These are phyloP conservation scores for Okamejei kenojei DNA, from an alignment of 2,797 vertebrate species.

Conservation along the genomic window DNA sequence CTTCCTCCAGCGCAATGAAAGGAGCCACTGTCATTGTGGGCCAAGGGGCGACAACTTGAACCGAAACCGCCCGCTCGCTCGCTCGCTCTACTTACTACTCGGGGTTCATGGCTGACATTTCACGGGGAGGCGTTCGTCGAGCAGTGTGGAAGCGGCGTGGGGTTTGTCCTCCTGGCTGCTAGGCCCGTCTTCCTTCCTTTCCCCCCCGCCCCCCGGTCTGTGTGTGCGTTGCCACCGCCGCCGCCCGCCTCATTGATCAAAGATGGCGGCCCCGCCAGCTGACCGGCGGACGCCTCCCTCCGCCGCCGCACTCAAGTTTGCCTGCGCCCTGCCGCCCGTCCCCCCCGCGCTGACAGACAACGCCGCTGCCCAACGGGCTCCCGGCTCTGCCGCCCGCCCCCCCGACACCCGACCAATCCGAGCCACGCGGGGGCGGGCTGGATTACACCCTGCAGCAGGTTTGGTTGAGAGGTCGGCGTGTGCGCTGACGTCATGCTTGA, in stretches of 20 bases:
- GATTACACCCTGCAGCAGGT: neutral
- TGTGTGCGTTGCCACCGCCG: neutral
- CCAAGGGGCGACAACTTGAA: too few species aligned
- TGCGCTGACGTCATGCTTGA: neutral
- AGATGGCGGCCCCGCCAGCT: slow-evolving; percentile 13
- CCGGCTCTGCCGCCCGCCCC: rapidly evolving
- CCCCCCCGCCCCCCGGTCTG: too few species aligned
- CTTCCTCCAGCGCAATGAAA: neutral
- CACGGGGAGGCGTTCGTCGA: neutral
- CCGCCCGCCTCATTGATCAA: neutral
- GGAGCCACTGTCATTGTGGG: too few species aligned
- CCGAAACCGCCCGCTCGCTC: too few species aligned
- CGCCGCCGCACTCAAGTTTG: neutral
- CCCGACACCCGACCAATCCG: neutral
- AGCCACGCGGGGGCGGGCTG: neutral
- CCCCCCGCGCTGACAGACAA: neutral
- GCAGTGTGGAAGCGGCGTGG: neutral
- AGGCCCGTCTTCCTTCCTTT: neutral
- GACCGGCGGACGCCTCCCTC: neutral
- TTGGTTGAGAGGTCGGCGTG: neutral
- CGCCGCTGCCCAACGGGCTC: neutral
- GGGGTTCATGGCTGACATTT: slow-evolving; percentile 59
- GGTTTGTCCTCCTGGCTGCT: neutral
- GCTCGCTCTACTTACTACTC: slow-evolving; percentile 63
- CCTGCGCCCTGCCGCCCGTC: neutral